Base-by-base conservation (phyloP, 2,113 vertebrate species). In the Catharus minimus region DNA sequence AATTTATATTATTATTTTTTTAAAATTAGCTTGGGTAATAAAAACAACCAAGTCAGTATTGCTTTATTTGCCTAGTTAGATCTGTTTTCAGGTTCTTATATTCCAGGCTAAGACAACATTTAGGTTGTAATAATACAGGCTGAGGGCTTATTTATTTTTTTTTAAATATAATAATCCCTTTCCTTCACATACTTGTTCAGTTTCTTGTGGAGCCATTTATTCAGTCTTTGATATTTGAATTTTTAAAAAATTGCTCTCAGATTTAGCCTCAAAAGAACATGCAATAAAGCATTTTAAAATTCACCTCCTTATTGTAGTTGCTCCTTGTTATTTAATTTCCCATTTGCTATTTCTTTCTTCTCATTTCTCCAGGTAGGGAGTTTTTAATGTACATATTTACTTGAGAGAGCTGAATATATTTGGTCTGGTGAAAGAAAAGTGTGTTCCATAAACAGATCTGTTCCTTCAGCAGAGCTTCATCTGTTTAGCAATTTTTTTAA, bases 401-500 rank as follows among this genome's bases (percentile, higher is more conserved):
- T 94, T 92, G 81, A 87, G 90, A 90, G 22, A 62, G 30, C 43
- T 85, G 83, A 93, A 93, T 89, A 94, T 92, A 95, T 95, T 94
- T 95, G 93, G 88, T 87, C 93, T 95, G 81, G 58, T 73, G 80
- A 73, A 92, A 95, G 88, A 88, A 86, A 89, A 91, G 74, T 82
- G 77, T 32, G 36, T 94, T 93, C 94, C 95, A 88, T 92, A 86
- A 93, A 91, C 94, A 96, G 89, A 91, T 95, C 89, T 93, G 79
- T 91, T 94, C 90, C 79, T 86, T 89, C 74, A 60, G 72, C 89
- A 92, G 72, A 82, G 73, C 88, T 96, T 94, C 89, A 91, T 96
- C 91, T 92, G 80, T 58, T 81, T 61, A n/a, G 80, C 60, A 68
- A 64, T 64, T 43, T 44, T 11, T n/a, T 23, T 26, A 41, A 41